A percentile compares a stretch with the other conserved stretches of the same genome.
Evolutionary conservation across 2,888 invertebrate genomes (phyloP).

Genomic region (Cloeon dipterum): DNA sequence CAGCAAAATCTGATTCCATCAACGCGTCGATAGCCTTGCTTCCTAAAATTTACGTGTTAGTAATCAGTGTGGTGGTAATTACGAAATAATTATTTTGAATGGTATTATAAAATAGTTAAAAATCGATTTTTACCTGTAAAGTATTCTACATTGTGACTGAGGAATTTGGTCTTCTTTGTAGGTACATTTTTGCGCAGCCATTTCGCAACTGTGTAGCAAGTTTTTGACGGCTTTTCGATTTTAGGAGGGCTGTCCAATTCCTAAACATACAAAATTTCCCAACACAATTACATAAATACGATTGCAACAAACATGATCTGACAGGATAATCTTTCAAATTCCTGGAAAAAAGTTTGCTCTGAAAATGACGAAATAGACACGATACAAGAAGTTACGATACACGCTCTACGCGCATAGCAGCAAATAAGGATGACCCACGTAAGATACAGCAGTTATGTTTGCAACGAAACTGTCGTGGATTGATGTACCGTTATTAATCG

Average conservation of each 20-base stretch:
- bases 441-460: too few relatives aligned
- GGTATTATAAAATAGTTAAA: too few relatives aligned
- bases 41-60: constrained; percentile 26
- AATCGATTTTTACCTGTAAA: constrained; percentile 47
- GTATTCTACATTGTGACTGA: constrained; percentile 91
- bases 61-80: constrained; percentile 6
- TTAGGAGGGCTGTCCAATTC: constrained; percentile 22
- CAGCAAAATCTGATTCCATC: constrained; percentile 74
- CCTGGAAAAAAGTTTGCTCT: too few relatives aligned
- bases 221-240: constrained; percentile 58
- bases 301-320: too few relatives aligned
- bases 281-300: background rate
- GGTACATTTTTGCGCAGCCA: constrained; percentile 86
- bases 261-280: constrained; percentile 9
- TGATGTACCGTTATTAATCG: too few relatives aligned
- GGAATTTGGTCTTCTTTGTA: constrained; percentile 85
- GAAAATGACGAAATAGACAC: too few relatives aligned
- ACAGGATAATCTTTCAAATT: too few relatives aligned
- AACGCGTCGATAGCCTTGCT: constrained; percentile 80
- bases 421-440: too few relatives aligned
- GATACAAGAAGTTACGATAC: too few relatives aligned
- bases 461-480: too few relatives aligned
- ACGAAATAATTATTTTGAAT: background rate
- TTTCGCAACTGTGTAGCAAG: constrained; percentile 82
- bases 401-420: too few relatives aligned